A percentile compares a stretch with the other conserved stretches of the same genome.
Conservation (phyloP, 2,113 vertebrate genomes). For the Cebidichthys violaceus region DNA sequence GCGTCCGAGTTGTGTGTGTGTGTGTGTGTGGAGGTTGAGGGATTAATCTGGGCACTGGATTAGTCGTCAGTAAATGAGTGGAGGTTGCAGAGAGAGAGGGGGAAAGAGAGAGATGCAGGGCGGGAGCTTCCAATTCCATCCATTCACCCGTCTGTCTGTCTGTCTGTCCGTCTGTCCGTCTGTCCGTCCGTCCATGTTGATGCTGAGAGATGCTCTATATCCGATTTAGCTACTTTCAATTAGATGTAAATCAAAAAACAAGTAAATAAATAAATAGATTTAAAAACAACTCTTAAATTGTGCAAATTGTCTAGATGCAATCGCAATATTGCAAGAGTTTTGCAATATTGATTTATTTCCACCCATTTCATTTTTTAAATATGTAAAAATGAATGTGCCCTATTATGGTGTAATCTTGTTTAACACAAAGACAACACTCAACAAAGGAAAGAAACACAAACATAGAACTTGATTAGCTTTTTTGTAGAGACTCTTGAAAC, state of each 20-base stretch:
- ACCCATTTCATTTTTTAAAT: background rate
- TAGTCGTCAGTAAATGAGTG: slow-evolving; percentile 73
- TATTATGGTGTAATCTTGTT: background rate
- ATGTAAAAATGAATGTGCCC: background rate
- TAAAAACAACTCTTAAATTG: background rate
- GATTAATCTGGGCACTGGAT: slow-evolving; percentile 77
- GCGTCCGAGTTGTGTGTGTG: slow-evolving; percentile 8
- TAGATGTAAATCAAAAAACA: background rate
- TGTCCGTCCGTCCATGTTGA: background rate
- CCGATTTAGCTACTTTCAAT: slow-evolving; percentile 1
- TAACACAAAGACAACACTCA: background rate
- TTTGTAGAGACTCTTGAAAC: background rate
- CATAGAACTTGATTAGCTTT: background rate
- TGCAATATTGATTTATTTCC: background rate
- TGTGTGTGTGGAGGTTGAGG: slow-evolving; percentile 54
- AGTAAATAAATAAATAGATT: too few species aligned
- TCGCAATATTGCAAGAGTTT: background rate
- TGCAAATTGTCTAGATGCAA: background rate
- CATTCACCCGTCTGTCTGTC: background rate
- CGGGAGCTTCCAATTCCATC: slow-evolving; percentile 19
- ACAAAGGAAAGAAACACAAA: background rate
- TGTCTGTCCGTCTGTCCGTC: background rate
- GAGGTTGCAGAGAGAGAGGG: slow-evolving; percentile 40
- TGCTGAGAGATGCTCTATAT: background rate
- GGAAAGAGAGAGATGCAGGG: slow-evolving; percentile 19